Evolutionary conservation across 37 sponge, comb jelly and placozoan species (phyloP), one percentile per base, ranked within the genome.

Genomic region (Amphimedon queenslandica): DNA sequence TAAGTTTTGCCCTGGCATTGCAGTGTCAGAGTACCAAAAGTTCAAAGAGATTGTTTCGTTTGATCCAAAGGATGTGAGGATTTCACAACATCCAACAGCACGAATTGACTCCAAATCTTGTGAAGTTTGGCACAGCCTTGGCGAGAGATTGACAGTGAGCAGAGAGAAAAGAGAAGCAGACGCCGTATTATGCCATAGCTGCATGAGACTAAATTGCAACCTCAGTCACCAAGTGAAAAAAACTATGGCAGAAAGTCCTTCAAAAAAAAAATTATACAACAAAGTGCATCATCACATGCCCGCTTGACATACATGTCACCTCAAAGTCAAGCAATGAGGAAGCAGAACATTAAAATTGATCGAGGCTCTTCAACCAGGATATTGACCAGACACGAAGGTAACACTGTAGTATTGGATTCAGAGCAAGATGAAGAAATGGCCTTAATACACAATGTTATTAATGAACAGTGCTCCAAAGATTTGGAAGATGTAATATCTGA

Each of bases 1-100:
- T 69, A 78, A 78, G 40, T 78, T 78, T 37, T 78, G 79, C 58
- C 79, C 79, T 40, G 71, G 79, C 38, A 42, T 76, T 8, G 57
- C 64, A 3, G 34, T 8, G n/a, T 2, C 10, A 1, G 41, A 69
- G n/a, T 33, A 77, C n/a, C 55, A 53, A 3, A 35, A 24, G 3
- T 68, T 69, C 34, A 36, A 40, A 69, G 79, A 69, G 18, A 42
- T 58, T 29, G 57, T 78, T 56, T 63, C 70, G 38, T 78, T 42
- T 39, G 70, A 78, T 33, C 58, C 61, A 23, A 78, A 78, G 53
- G 57, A 43, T 58, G 23, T 78, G 39, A 67, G 79, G 27, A 41
- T 33, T 40, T 60, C 79, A 2, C 21, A 5, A 63, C 35, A 68
- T 25, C 79, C 79, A 24, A 27, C 69, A 30, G 29, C 68, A 8